Evolutionary conservation across 2,113 vertebrate genomes (phyloP), one percentile per base, ranked within the genome.

Genomic region (Neomonachus schauinslandi): DNA sequence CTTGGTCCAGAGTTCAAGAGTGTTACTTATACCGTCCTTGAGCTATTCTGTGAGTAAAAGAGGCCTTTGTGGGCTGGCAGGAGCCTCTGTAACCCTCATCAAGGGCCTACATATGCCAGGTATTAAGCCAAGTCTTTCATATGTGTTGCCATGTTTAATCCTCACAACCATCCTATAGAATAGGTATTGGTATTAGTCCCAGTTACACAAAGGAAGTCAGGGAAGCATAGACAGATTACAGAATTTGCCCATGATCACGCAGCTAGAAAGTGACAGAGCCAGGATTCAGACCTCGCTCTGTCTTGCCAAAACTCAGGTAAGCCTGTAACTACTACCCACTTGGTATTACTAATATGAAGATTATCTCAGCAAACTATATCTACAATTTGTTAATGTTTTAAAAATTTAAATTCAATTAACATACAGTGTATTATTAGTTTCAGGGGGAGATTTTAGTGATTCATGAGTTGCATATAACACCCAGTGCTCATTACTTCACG

Each of bases 321-420:
- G 28, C 1, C 18, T n/a, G 19, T 36, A 59, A 63, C 19, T 49
- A n/a, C 9, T 3, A 22, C 1, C 7, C 8, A n/a, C 10, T n/a
- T 53, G 4, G 1, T 36, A 6, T 83, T 86, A 61, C 53, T 83
- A 79, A 14, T 19, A 59, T 2, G 24, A 24, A 95, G 53, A 42
- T 51, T 74, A 74, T 69, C 42, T 85, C 42, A 57, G 61, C 59
- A 83, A 61, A 67, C 65, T 36, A 81, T 2, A 91, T 42, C 33
- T 61, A 72, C 13, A 80, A 28, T 63, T 83, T 51, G 13, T 80
- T 83, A 19, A 19, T n/a, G n/a, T 69, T 69, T 36, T 69, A 13
- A 1, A n/a, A 57, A 36, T 19, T 69, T 69, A 69, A 69, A 19
- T 69, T 69, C 67, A 21, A 19, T 36, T 61, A 69, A 69, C 67